Conservation (phyloP, 2,797 vertebrate genomes). For the Euthynnus affinis region DNA sequence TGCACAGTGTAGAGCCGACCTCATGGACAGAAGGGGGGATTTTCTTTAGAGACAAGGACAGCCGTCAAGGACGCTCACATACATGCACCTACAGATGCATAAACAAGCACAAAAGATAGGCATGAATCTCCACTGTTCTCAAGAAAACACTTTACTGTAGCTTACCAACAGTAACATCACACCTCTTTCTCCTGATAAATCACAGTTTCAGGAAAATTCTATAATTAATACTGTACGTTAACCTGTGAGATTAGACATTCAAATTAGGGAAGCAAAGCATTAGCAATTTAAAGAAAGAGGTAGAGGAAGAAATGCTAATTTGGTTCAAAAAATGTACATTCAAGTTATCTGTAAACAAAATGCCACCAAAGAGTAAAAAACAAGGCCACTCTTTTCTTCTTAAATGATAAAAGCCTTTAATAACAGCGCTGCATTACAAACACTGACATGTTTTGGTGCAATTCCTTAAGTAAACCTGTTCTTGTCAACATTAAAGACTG, state of each 20-base stretch:
- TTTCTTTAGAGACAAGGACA: constrained; percentile 25
- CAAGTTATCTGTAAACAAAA: background rate
- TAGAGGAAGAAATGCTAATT: background rate
- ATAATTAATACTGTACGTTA: too few relatives aligned
- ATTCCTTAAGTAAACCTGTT: background rate
- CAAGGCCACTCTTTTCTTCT: background rate
- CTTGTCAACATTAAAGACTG: background rate
- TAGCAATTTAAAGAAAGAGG: background rate
- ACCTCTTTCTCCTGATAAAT: background rate
- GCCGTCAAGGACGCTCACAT: constrained; percentile 30
- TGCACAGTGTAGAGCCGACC: constrained; percentile 1
- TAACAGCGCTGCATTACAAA: background rate
- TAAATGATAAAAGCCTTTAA: background rate
- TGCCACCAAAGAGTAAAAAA: background rate
- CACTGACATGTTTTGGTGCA: background rate
- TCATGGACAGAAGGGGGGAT: constrained; percentile 9
- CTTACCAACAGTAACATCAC: background rate
- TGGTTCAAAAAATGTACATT: too few relatives aligned
- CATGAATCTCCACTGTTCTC: background rate
- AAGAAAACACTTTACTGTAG: background rate
- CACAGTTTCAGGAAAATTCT: background rate
- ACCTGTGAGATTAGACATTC: background rate
- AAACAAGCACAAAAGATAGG: background rate
- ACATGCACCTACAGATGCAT: background rate
- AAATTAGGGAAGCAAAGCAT: background rate